These are phyloP conservation scores for Gymnocephalus cernua DNA, from an alignment of 2,113 vertebrate genomes.

Conservation along the genomic window DNA sequence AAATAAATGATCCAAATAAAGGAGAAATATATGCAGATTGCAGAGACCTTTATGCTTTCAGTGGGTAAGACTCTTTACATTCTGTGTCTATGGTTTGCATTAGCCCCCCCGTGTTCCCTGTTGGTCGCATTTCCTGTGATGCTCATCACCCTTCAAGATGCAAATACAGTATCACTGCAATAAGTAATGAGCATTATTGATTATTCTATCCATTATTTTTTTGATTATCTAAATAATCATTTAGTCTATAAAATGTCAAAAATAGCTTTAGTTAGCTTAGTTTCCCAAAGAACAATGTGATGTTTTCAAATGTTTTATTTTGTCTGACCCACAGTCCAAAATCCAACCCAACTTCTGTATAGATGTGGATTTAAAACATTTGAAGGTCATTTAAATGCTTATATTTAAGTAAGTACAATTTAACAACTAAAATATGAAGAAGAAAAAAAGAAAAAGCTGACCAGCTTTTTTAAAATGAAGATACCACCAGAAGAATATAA, in stretches of 20 bases:
- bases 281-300: not conserved
- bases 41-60: not conserved
- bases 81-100: not conserved
- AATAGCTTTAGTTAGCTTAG: not conserved
- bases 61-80: too few relatives aligned
- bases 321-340: not conserved
- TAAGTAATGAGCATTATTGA: not conserved
- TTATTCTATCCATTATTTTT: too few relatives aligned
- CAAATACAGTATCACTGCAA: not conserved
- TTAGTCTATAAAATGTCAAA: not conserved
- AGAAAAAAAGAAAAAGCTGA: not conserved
- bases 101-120: not conserved
- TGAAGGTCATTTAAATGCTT: not conserved
- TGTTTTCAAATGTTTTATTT: not conserved
- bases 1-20: not conserved
- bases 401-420: not conserved
- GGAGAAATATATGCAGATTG: not conserved
- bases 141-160: not conserved
- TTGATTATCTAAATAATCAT: not conserved
- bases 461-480: too few relatives aligned
- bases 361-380: not conserved
- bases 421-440: not conserved
- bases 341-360: too few relatives aligned
- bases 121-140: not conserved
- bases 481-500: constrained; percentile 4